A percentile compares a stretch with the other conserved stretches of the same genome.
Conservation (phyloP, 2,113 vertebrate genomes). For the Psittacula cyanocephala region DNA sequence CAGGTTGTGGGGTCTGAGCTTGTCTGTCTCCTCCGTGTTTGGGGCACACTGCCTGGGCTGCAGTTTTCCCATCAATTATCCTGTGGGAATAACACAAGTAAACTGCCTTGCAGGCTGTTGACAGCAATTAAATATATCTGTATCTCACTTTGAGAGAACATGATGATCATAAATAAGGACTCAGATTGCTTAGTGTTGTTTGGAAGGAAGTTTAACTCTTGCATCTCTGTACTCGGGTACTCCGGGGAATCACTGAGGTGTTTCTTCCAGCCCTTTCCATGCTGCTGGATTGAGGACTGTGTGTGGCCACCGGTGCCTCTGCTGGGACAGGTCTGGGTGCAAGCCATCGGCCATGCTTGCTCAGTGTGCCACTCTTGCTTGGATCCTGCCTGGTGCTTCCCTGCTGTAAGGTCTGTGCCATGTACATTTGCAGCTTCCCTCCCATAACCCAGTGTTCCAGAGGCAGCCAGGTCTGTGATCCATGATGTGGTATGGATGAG, state of each 20-base stretch:
- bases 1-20: neutral
- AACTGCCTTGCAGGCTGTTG: neutral
- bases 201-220: neutral
- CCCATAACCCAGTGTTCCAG: fast-evolving
- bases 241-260: neutral
- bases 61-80: neutral
- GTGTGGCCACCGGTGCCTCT: neutral
- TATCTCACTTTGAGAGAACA: neutral
- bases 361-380: fast-evolving
- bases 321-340: neutral
- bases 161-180: neutral
- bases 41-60: neutral
- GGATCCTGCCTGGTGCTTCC: neutral
- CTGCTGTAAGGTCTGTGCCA: fast-evolving
- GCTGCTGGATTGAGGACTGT: neutral
- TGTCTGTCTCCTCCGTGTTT: neutral
- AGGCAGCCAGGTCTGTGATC: neutral
- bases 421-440: neutral
- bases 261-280: neutral
- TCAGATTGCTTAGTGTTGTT: neutral
- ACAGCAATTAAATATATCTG: neutral
- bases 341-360: neutral
- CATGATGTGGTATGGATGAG: fast-evolving
- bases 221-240: no score
- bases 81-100: neutral